Conservation (phyloP, 2,113 vertebrate genomes). For the Isurus oxyrinchus region DNA sequence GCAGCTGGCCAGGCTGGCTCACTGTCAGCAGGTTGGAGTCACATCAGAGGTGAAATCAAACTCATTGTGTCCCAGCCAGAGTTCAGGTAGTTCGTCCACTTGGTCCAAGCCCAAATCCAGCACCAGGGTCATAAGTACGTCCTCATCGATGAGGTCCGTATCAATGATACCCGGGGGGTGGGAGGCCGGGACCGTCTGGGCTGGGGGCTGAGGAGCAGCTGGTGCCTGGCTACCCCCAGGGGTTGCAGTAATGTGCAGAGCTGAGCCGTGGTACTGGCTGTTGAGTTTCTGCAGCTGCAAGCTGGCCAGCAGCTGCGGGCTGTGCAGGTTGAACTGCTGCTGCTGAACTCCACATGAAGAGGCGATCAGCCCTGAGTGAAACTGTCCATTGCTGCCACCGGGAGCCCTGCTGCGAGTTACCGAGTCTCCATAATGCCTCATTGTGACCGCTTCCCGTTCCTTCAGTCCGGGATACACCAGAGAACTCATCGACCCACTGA, state of each 20-base stretch:
- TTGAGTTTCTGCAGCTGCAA: conserved; percentile 76
- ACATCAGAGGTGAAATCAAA: conserved; percentile 70
- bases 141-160: conserved; percentile 69
- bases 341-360: conserved; percentile 44
- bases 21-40: conserved; percentile 52
- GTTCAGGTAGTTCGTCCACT: conserved; percentile 71
- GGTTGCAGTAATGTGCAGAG: neutral
- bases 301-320: conserved; percentile 65
- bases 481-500: conserved; percentile 58
- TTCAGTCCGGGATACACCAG: conserved; percentile 55
- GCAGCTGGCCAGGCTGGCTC: neutral
- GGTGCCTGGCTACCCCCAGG: neutral
- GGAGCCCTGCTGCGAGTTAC: conserved; percentile 47
- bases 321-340: conserved; percentile 57
- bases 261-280: conserved; percentile 65
- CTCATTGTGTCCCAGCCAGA: conserved; percentile 78
- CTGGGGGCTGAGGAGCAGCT: neutral
- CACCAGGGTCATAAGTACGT: conserved; percentile 70
- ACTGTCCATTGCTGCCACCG: conserved; percentile 40
- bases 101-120: conserved; percentile 72
- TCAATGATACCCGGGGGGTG: conserved; percentile 56
- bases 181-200: conserved; percentile 27
- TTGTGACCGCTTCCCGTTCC: conserved; percentile 58
- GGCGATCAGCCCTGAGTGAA: conserved; percentile 43
- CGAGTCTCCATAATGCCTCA: conserved; percentile 56